Conservation (phyloP, 2,113 vertebrate species). For the Tichodroma muraria region DNA sequence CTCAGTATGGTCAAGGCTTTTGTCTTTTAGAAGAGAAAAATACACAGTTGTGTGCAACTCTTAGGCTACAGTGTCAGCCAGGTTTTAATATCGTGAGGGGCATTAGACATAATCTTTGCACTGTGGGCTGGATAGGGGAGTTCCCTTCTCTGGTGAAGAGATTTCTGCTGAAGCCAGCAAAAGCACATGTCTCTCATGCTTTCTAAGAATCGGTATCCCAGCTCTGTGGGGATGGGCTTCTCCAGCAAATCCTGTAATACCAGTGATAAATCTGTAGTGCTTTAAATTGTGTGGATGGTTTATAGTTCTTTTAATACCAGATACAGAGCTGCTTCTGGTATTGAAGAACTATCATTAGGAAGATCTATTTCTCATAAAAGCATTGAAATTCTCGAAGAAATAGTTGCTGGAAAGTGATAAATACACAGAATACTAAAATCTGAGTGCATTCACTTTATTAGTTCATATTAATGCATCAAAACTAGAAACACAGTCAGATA, state of each 20-base stretch:
- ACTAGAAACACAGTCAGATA: neutral
- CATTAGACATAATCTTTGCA: neutral
- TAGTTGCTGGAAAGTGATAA: neutral
- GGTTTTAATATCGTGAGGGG: rapidly evolving
- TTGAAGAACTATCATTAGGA: neutral
- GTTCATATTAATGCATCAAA: neutral
- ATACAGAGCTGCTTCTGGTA: neutral
- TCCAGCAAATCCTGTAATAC: neutral
- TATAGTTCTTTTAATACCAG: neutral
- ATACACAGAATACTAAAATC: neutral
- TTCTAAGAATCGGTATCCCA: neutral
- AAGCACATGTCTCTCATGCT: rapidly evolving
- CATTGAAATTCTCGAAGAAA: neutral
- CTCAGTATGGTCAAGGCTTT: neutral
- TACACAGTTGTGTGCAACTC: neutral
- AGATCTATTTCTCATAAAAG: neutral
- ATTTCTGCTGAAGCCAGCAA: neutral
- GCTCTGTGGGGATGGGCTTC: neutral
- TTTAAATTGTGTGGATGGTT: neutral
- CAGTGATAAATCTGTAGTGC: neutral
- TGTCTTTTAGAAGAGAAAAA: neutral
- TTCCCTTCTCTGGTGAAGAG: neutral
- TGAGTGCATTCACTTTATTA: neutral
- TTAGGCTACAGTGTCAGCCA: neutral
- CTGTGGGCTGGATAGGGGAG: neutral